Conservation (phyloP, 2,888 invertebrate genomes). For the Papilio elwesi region DNA sequence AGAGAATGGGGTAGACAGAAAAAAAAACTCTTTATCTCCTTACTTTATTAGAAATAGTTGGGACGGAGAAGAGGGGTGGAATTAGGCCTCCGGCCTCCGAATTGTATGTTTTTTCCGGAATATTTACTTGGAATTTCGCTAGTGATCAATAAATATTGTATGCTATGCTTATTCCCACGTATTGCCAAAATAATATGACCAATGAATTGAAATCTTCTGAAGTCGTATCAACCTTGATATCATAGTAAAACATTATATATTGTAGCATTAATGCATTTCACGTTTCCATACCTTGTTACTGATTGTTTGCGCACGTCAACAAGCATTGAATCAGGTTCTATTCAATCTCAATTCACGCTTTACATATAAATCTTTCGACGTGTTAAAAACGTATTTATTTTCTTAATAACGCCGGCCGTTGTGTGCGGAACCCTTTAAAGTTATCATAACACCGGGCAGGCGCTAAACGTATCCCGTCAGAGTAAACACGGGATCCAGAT, state of each 20-base stretch:
- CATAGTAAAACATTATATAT: neutral
- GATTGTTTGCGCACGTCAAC: slow-evolving; percentile 33
- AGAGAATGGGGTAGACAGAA: too few relatives aligned
- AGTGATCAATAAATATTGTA: too few relatives aligned
- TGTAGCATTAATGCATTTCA: slow-evolving; percentile 5
- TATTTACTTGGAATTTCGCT: too few relatives aligned
- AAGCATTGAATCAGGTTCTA: slow-evolving; percentile 30
- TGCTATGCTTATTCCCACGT: too few relatives aligned
- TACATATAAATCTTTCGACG: slow-evolving; percentile 29
- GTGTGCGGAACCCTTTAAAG: slow-evolving; percentile 40
- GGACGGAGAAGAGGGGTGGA: too few relatives aligned
- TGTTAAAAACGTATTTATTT: slow-evolving; percentile 38
- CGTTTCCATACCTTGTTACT: slow-evolving; percentile 20
- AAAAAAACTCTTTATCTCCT: too few relatives aligned
- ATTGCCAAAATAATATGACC: too few relatives aligned
- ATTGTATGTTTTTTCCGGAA: too few relatives aligned
- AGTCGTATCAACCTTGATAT: neutral
- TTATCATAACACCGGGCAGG: slow-evolving; percentile 52
- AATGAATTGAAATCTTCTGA: neutral
- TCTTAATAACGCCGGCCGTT: slow-evolving; percentile 37
- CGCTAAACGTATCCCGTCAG: slow-evolving; percentile 52
- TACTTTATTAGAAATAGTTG: too few relatives aligned
- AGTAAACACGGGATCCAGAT: slow-evolving; percentile 47
- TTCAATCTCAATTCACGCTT: slow-evolving; percentile 29
- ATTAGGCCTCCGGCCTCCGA: too few relatives aligned